phyloP scores from a whole-genome alignment of 2,888 invertebrate species.

The Deilephila porcellus region DNA sequence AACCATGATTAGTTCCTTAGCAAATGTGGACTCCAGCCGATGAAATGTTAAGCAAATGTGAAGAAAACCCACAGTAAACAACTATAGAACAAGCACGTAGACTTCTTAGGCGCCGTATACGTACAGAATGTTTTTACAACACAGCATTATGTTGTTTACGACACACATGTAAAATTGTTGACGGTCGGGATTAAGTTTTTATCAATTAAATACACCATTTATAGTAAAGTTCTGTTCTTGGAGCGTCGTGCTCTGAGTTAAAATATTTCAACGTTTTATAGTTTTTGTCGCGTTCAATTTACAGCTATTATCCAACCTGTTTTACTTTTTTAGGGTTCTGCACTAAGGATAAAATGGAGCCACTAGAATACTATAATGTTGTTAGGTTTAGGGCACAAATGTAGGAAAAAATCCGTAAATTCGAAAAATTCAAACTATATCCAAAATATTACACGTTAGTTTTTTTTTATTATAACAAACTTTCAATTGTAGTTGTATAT shows the following conservation, averaged over 20 bases:
- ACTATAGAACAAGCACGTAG: not conserved
- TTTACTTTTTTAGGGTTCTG: not conserved
- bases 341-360: too few species aligned
- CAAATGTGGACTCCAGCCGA: too few species aligned
- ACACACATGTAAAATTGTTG: slow-evolving; percentile 26
- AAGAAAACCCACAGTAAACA: not conserved
- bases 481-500: too few species aligned
- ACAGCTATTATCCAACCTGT: not conserved
- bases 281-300: slow-evolving; percentile 1
- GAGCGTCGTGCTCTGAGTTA: not conserved
- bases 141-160: slow-evolving; percentile 31
- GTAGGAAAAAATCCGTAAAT: too few species aligned
- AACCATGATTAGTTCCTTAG: too few species aligned
- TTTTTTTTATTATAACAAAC: too few species aligned
- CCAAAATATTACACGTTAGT: too few species aligned
- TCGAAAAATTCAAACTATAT: too few species aligned
- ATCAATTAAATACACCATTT: slow-evolving; percentile 30
- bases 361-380: too few species aligned
- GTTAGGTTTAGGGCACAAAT: too few species aligned
- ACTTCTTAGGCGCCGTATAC: not conserved
- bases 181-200: slow-evolving; percentile 30
- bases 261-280: not conserved
- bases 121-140: slow-evolving; percentile 11
- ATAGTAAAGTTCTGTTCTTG: slow-evolving; percentile 14
- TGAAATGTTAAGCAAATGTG: not conserved